Evolutionary conservation across 2,888 invertebrate species (phyloP).

Genomic region (Ophion slaviceki): DNA sequence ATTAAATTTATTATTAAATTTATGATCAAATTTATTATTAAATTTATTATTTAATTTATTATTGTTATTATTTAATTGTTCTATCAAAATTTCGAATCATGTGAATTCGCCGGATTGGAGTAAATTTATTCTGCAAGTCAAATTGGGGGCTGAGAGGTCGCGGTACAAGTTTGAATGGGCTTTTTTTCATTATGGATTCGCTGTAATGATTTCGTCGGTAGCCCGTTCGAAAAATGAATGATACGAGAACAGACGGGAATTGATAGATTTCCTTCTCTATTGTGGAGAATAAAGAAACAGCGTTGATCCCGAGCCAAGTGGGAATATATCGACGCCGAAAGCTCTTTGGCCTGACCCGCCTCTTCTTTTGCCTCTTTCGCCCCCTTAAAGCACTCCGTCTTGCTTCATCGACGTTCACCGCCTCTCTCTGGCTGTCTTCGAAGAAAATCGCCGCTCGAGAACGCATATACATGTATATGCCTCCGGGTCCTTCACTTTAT

Average conservation of each 20-base stretch:
- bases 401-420: slow-evolving; percentile 42
- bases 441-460: slow-evolving; percentile 30
- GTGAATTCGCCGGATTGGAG: background rate
- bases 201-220: slow-evolving; percentile 14
- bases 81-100: too few species aligned
- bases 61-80: too few species aligned
- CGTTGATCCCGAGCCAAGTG: slow-evolving; percentile 55
- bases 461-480: slow-evolving; percentile 26
- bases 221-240: slow-evolving; percentile 25
- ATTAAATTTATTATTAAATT: too few species aligned
- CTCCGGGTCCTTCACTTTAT: background rate
- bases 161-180: background rate
- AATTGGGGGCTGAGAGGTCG: background rate
- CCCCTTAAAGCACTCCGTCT: slow-evolving; percentile 46
- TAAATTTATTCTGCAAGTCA: background rate
- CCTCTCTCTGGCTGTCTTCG: slow-evolving; percentile 21
- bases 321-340: slow-evolving; percentile 59
- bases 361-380: slow-evolving; percentile 34
- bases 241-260: slow-evolving; percentile 75
- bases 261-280: slow-evolving; percentile 79
- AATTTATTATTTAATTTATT: too few species aligned
- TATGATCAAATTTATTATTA: too few species aligned
- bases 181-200: background rate
- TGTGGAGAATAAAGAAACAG: slow-evolving; percentile 62
- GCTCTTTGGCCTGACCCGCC: slow-evolving; percentile 46